Conservation (phyloP, 2,113 vertebrate species). For the Poeciliopsis prolifica region DNA sequence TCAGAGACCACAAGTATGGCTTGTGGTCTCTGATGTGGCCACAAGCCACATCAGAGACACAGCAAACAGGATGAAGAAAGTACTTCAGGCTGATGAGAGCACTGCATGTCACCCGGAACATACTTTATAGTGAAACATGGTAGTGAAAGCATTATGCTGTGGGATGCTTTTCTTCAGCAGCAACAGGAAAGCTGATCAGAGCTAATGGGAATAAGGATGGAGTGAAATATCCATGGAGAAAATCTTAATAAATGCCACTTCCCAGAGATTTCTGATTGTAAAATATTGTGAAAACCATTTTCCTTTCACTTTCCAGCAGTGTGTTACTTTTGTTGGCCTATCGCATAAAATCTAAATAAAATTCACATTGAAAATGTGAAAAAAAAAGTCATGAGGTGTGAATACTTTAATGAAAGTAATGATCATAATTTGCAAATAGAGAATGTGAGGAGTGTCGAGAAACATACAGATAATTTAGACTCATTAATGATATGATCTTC, state of each 20-base stretch:
- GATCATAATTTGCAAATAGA: conserved; percentile 32
- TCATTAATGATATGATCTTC: conserved; percentile 34
- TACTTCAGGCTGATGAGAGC: neutral
- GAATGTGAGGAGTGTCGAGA: conserved; percentile 25
- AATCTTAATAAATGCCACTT: too few species aligned
- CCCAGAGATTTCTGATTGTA: too few species aligned
- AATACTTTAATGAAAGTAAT: neutral
- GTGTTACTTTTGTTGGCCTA: neutral
- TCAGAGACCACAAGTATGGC: too few species aligned
- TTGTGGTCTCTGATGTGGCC: too few species aligned
- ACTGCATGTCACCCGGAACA: neutral
- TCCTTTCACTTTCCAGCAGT: too few species aligned
- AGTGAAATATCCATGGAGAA: too few species aligned
- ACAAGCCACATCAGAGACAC: neutral
- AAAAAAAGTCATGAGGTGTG: neutral
- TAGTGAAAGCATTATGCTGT: too few species aligned
- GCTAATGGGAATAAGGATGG: too few species aligned
- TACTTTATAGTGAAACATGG: too few species aligned
- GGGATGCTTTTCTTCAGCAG: too few species aligned
- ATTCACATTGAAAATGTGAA: neutral
- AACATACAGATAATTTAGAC: conserved; percentile 62
- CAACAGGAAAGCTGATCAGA: too few species aligned
- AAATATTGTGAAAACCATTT: too few species aligned
- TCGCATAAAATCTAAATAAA: neutral
- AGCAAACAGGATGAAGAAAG: neutral